Evolutionary conservation across 1,140 invertebrate genomes (phyloP).

Genomic region (Paraescarpia echinospica): DNA sequence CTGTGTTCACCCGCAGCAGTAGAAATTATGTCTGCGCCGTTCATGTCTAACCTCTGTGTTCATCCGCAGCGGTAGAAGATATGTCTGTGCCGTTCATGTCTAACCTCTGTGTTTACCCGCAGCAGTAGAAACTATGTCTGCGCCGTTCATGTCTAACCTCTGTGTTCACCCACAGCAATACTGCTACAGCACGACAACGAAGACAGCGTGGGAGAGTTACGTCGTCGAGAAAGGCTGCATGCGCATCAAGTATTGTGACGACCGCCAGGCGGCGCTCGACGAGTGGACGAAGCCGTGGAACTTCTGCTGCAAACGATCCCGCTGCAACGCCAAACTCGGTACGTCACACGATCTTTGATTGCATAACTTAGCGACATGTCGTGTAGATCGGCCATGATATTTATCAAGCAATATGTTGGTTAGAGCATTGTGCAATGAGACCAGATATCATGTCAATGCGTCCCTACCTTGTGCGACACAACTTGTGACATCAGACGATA

Average conservation of each 20-base stretch:
- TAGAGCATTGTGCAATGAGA: no score
- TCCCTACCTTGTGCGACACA: no score
- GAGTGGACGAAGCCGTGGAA: slow-evolving; percentile 25
- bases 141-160: not conserved
- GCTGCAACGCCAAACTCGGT: slow-evolving; percentile 29
- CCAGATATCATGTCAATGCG: no score
- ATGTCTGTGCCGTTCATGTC: no score
- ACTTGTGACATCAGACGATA: no score
- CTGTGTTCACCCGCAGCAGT: no score
- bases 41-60: no score
- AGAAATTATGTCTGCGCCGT: no score
- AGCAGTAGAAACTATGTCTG: not conserved
- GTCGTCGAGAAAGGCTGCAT: slow-evolving; percentile 28
- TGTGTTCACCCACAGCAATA: slow-evolving; percentile 13
- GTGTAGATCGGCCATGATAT: no score
- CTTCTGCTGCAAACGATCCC: slow-evolving; percentile 25
- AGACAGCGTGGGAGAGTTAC: slow-evolving; percentile 28
- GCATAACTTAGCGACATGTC: not conserved
- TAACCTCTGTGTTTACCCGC: no score
- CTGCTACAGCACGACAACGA: slow-evolving; percentile 28
- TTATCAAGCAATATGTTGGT: no score
- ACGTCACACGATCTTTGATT: not conserved
- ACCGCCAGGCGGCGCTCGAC: not conserved
- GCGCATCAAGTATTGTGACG: slow-evolving; percentile 22
- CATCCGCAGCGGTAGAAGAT: no score